Base-by-base conservation (phyloP, 1,140 invertebrate genomes). In the Pogonomyrmex californicus region DNA sequence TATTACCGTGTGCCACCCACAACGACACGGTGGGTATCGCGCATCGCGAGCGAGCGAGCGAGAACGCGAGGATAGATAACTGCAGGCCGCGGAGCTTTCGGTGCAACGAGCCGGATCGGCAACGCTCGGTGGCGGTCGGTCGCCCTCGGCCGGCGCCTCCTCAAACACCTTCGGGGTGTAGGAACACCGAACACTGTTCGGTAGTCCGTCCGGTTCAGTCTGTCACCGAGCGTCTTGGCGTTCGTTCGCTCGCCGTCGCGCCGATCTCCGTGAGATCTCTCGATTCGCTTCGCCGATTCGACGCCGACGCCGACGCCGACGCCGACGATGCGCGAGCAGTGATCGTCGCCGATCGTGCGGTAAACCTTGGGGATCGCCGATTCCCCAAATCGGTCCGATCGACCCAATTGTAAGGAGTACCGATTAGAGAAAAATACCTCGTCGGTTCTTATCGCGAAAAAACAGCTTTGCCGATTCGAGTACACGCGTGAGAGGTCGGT, bases 191-290 rank as follows among this genome's bases (percentile, higher is more conserved):
- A 36, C 41, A 47, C 79, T 38, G 41, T 83, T 56, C 65, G 76
- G 66, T 75, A 91, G 91, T 92, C 87, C 76, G 88, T 89, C 36
- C 65, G 63, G 49, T 78, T 90, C 90, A 92, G 91, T 92, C 88
- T 86, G 88, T 90, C 90, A 92, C 38, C 70, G 90, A 88, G 88
- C 88, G 87, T 88, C 86, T 70, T 63, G 68, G 49, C 63, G 88
- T 56, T 70, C 47, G 54, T 41, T 71, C 30, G 81, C 38, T 33
- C 49, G 33, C n/a, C 12, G 76, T 4, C n/a, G 33, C n/a, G 66
- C 66, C 36, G 51, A 17, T 47, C 7, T 23, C 23, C 36, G 65
- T 23, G 23, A 23, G 23, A 58, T 58, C 17, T 33, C n/a, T 30
- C 33, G n/a, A 30, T 33, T 4, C 54, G 73, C 49, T 12, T 41